Conservation (phyloP, 2,888 invertebrate genomes). For the Ctena decussata region DNA sequence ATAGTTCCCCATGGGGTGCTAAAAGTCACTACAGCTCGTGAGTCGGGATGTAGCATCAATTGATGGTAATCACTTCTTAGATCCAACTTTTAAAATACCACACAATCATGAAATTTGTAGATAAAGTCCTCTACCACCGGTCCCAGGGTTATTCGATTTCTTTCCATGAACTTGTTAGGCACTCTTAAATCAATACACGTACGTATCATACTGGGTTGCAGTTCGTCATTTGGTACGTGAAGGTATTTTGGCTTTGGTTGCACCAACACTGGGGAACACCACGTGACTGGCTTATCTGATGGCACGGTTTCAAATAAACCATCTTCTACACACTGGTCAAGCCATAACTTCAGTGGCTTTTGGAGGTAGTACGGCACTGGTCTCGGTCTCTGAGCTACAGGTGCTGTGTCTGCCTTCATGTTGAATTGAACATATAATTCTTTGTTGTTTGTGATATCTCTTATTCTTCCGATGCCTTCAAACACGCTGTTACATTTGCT, state of each 20-base stretch:
- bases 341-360: slow-evolving; percentile 30
- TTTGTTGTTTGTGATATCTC: too few relatives aligned
- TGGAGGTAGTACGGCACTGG: slow-evolving; percentile 23
- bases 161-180: slow-evolving; percentile 11
- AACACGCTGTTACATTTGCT: background rate
- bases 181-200: background rate
- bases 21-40: slow-evolving; percentile 2
- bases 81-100: slow-evolving; percentile 11
- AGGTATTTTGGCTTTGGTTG: slow-evolving; percentile 34
- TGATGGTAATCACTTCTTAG: background rate
- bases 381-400: slow-evolving; percentile 24
- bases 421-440: slow-evolving; percentile 15
- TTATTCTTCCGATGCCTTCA: too few relatives aligned
- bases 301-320: slow-evolving; percentile 21
- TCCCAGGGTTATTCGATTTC: slow-evolving; percentile 31
- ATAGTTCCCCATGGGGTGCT: slow-evolving; percentile 14
- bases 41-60: slow-evolving; percentile 17
- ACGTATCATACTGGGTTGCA: slow-evolving; percentile 31
- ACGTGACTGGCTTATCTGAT: slow-evolving; percentile 22
- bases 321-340: slow-evolving; percentile 11
- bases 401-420: slow-evolving; percentile 14
- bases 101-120: slow-evolving; percentile 28
- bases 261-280: slow-evolving; percentile 35
- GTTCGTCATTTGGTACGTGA: slow-evolving; percentile 11
- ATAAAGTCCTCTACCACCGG: slow-evolving; percentile 45